Percentiles rank a stretch among this genome's conserved stretches.
phyloP scores from a whole-genome alignment of 1,140 invertebrate species.

The Drosophila eugracilis region DNA sequence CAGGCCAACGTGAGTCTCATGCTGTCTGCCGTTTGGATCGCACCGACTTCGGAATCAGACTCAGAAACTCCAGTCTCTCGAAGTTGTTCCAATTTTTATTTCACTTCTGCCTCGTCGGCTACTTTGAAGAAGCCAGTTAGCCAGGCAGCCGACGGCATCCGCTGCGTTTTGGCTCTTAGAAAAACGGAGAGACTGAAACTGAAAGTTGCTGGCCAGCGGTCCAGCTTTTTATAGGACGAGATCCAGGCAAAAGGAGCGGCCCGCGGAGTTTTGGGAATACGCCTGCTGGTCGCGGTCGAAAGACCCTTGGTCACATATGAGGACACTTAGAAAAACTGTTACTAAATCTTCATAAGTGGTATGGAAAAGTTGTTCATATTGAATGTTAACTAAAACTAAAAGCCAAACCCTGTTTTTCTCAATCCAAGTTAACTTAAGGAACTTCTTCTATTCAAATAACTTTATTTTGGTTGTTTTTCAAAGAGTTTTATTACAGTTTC shows the following conservation, averaged over 20 bases:
- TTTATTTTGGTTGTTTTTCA: no score
- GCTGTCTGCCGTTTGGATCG: conserved; percentile 41
- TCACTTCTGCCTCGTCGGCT: conserved; percentile 49
- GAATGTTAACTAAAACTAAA: no score
- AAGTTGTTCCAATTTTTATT: conserved; percentile 63
- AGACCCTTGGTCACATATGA: conserved; percentile 33
- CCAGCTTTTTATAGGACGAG: conserved; percentile 75
- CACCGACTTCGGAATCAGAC: background rate
- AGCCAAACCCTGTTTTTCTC: no score
- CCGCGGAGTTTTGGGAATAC: conserved; percentile 76
- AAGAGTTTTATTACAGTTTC: no score
- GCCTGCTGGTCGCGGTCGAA: conserved; percentile 41
- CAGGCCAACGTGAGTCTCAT: conserved; percentile 81
- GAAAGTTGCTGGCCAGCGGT: conserved; percentile 70
- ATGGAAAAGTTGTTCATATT: background rate
- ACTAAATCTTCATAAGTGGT: background rate
- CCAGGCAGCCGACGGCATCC: conserved; percentile 30
- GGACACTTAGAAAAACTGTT: conserved; percentile 4
- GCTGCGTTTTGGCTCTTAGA: conserved; percentile 65
- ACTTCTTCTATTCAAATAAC: no score
- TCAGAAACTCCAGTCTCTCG: conserved; percentile 15
- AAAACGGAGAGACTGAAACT: conserved; percentile 63
- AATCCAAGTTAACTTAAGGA: no score
- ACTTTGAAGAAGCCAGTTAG: conserved; percentile 65
- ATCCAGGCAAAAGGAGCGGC: conserved; percentile 18